Percentiles rank a stretch among this genome's conserved stretches.
These are phyloP conservation scores for Thalassarche chlororhynchos DNA, from an alignment of 2,113 vertebrate genomes.

Conservation along the genomic window DNA sequence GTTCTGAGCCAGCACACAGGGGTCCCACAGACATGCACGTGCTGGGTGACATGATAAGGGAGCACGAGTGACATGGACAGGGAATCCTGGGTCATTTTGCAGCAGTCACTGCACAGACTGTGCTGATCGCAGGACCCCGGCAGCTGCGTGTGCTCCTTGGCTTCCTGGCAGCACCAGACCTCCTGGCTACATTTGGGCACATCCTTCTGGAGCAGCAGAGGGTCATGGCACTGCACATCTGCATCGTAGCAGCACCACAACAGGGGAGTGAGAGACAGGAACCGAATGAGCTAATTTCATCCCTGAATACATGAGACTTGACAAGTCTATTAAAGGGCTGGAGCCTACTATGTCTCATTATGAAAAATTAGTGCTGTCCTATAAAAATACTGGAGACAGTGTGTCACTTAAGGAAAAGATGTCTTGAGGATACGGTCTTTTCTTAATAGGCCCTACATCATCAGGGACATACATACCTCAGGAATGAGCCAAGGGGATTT, in stretches of 20 bases:
- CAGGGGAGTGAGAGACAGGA: conserved; percentile 22
- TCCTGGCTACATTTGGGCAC: background rate
- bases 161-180: background rate
- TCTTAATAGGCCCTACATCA: conserved; percentile 35
- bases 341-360: conserved; percentile 32
- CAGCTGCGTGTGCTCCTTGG: background rate
- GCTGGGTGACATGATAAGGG: background rate
- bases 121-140: background rate
- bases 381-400: conserved; percentile 43
- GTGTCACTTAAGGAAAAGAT: conserved; percentile 14
- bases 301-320: conserved; percentile 11
- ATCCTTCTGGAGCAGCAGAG: background rate
- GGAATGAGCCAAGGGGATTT: background rate
- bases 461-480: background rate
- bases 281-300: conserved; percentile 53
- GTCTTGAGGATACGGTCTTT: background rate
- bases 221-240: background rate
- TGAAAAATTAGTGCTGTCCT: conserved; percentile 58
- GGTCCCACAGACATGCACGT: background rate
- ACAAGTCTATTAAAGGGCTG: conserved; percentile 57
- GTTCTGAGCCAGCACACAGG: background rate
- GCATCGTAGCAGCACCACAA: conserved; percentile 1
- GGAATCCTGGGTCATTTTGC: background rate
- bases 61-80: background rate
- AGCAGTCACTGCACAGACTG: background rate